Base-by-base conservation (phyloP, 2,797 vertebrate genomes). In the Gila robusta region DNA sequence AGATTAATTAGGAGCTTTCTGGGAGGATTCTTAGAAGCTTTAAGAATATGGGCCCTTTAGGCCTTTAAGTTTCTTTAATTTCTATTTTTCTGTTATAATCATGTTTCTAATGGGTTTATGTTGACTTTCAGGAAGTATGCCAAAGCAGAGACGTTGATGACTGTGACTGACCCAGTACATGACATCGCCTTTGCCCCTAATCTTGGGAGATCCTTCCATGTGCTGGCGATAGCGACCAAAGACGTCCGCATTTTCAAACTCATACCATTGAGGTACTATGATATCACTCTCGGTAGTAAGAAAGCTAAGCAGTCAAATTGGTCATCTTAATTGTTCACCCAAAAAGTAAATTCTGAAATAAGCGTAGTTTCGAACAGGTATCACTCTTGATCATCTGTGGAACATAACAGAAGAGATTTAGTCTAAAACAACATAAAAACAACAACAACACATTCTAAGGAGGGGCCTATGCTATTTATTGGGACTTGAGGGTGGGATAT, bases 181-280 rank as follows among this genome's bases (percentile, higher is more conserved):
- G 98, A 99, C 91, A 97, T 98, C 64, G 96, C 98, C 0, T 99
- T 99, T 92, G 98, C 98, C 87, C 98, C 98, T 44, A 99, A 99
- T 91, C 94, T 99, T 90, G 98, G 98, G 78, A 95, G 98, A 89
- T 99, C 98, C 54, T 99, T 98, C 91, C 98, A 99, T 32, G 97
- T 99, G 72, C 95, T 99, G 23, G 98, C 98, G 85, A 96, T 99
- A 54, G 98, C 98, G 87, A 99, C 98, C 28, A 99, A 99, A 96
- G 98, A 99, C 2, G 98, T 99, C 85, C 89, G 98, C 83, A 98
- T 99, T 93, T 99, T 99, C 92, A 99, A 98, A 79, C 94, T 99
- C 21, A 96, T 98, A 89, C 98, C 98, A n/a, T 91, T 99, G 89
- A 97, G 98, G 98, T 99, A 87, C 95, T 89, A 28, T 21, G 9